phyloP scores from a whole-genome alignment of 2,797 vertebrate species.

The Sphaeramia orbicularis region DNA sequence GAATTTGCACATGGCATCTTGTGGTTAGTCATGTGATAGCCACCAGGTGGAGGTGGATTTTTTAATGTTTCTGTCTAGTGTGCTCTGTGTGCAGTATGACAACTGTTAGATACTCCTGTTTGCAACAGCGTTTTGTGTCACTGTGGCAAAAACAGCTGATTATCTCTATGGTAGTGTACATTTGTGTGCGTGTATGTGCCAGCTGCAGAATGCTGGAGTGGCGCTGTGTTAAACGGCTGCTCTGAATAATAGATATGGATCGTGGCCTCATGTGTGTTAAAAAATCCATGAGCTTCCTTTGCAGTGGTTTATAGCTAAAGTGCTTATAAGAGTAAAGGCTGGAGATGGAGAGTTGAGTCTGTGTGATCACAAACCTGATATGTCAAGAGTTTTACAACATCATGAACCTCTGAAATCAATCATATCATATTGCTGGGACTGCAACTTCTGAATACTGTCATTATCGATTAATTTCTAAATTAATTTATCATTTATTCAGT shows the following conservation, averaged over 20 bases:
- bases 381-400: neutral
- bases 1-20: too few relatives aligned
- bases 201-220: conserved; percentile 34
- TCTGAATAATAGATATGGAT: conserved; percentile 65
- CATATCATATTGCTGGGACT: too few relatives aligned
- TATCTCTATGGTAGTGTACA: neutral
- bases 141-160: conserved; percentile 36
- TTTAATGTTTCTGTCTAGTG: conserved; percentile 1
- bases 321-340: conserved; percentile 15
- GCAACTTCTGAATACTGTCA: too few relatives aligned
- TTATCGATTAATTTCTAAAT: too few relatives aligned
- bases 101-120: conserved; percentile 35
- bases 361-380: conserved; percentile 1
- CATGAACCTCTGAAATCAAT: too few relatives aligned
- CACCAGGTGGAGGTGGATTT: too few relatives aligned
- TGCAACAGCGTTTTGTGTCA: conserved; percentile 37
- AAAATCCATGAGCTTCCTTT: conserved; percentile 66
- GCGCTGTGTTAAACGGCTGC: conserved; percentile 54
- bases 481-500: too few relatives aligned
- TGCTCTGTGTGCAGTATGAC: conserved; percentile 35
- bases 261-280: conserved; percentile 48
- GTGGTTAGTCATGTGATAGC: too few relatives aligned
- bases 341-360: conserved; percentile 21
- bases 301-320: conserved; percentile 48
- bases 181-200: conserved; percentile 20